Evolutionary conservation across 2,113 vertebrate species (phyloP).

Genomic region (Ochotona curzoniae): DNA sequence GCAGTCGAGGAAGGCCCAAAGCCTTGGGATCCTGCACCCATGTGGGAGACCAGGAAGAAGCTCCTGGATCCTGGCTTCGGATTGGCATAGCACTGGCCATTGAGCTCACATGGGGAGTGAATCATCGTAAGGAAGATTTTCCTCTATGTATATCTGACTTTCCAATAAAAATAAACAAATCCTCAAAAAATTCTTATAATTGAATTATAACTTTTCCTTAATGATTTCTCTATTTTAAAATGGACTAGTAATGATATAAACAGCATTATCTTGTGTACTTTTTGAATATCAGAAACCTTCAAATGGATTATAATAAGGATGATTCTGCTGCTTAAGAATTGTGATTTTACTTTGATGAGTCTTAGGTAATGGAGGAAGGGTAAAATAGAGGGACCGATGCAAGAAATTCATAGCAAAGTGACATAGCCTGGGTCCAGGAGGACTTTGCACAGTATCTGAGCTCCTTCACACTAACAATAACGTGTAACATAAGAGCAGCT

Average conservation of each 20-base stretch:
- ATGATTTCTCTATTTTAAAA: not conserved
- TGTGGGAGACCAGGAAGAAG: no score
- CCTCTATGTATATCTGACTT: no score
- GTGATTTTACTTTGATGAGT: not conserved
- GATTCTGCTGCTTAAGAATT: not conserved
- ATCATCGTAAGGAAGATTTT: no score
- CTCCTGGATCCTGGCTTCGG: no score
- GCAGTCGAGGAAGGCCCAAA: no score
- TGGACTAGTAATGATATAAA: not conserved
- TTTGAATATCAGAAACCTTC: not conserved
- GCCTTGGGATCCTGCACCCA: no score
- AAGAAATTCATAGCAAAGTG: not conserved
- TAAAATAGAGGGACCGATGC: not conserved
- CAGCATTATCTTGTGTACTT: not conserved
- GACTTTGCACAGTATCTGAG: not conserved
- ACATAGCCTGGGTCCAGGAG: fast-evolving
- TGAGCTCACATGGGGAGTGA: no score
- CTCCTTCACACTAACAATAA: not conserved
- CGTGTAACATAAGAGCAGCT: not conserved
- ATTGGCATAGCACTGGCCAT: no score
- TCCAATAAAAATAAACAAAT: no score
- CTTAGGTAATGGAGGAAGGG: not conserved
- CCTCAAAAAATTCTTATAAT: no score
- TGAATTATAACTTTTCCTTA: not conserved
- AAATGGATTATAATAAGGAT: not conserved